These are phyloP conservation scores for Campoplex nolae DNA, from an alignment of 2,888 invertebrate genomes.

Conservation along the genomic window DNA sequence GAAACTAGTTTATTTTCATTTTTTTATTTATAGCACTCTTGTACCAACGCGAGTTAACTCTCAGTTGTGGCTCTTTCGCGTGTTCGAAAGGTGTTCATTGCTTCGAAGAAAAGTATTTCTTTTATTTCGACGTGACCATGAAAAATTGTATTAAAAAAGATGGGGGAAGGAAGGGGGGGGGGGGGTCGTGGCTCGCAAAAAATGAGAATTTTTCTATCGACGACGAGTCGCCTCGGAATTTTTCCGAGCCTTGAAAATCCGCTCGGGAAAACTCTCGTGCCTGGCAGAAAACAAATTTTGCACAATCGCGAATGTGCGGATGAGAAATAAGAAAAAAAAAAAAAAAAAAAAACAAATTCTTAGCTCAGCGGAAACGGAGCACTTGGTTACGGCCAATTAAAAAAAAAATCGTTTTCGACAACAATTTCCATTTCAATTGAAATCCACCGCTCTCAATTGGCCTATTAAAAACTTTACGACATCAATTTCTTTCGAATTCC, in stretches of 20 bases:
- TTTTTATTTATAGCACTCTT: slow-evolving; percentile 61
- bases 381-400: not conserved
- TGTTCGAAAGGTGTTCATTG: not conserved
- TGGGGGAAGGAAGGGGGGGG: not conserved
- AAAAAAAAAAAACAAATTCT: not conserved
- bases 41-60: not conserved
- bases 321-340: not conserved
- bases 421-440: not conserved
- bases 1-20: slow-evolving; percentile 62
- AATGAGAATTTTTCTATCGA: not conserved
- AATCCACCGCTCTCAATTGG: not conserved
- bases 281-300: not conserved
- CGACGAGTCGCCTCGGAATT: not conserved
- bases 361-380: not conserved
- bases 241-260: not conserved
- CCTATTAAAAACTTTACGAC: not conserved
- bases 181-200: not conserved
- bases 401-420: not conserved
- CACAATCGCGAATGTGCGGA: not conserved
- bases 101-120: not conserved
- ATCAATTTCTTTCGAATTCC: not conserved
- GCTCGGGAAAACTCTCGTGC: not conserved
- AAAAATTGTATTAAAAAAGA: not conserved
- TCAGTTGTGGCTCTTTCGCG: not conserved
- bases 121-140: not conserved